These are phyloP conservation scores for Mallotus villosus DNA, from an alignment of 2,797 vertebrate genomes.

Conservation along the genomic window DNA sequence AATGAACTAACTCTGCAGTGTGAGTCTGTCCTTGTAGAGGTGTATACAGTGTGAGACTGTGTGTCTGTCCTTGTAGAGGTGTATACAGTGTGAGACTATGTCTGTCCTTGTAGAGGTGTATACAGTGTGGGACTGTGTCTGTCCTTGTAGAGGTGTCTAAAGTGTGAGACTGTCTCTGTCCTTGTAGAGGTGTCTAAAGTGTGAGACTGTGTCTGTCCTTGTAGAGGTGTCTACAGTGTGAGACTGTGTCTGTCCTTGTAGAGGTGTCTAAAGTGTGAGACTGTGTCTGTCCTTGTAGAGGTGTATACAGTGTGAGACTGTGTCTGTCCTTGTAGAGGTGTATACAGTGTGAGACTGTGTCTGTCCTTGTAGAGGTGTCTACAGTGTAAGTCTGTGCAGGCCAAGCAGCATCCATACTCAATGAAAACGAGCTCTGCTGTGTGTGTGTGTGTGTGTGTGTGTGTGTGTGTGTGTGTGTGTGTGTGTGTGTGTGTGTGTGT, in stretches of 20 bases:
- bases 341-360: neutral
- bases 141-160: too few relatives aligned
- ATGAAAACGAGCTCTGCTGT: slow-evolving; percentile 61
- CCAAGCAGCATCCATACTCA: neutral
- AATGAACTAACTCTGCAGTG: neutral
- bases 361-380: too few relatives aligned
- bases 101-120: slow-evolving; percentile 23
- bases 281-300: slow-evolving; percentile 18
- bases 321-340: neutral
- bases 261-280: neutral
- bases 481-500: slow-evolving; percentile 65
- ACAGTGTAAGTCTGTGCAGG: neutral
- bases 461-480: slow-evolving; percentile 20
- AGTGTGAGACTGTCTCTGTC: neutral
- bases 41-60: neutral
- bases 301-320: slow-evolving; percentile 13
- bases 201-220: too few relatives aligned
- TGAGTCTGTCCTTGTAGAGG: neutral
- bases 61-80: neutral
- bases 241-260: neutral
- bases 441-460: slow-evolving; percentile 2
- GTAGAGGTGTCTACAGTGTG: too few relatives aligned
- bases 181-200: too few relatives aligned
- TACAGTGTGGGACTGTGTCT: slow-evolving; percentile 8
- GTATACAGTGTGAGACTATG: neutral